phyloP scores from a whole-genome alignment of 2,888 invertebrate genomes.

The Idaea aversata region DNA sequence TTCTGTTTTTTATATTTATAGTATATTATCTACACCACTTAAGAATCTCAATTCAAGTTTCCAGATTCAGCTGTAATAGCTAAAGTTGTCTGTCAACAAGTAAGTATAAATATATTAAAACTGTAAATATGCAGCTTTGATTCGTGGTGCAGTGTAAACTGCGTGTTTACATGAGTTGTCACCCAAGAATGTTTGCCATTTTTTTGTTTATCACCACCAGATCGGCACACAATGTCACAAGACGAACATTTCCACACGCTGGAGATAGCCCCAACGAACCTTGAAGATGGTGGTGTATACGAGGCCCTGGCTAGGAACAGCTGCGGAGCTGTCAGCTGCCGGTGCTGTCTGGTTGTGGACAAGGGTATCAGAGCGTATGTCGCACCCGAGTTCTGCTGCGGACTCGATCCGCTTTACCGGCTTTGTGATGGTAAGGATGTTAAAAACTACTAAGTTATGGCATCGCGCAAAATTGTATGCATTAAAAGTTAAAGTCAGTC shows the following conservation, averaged over 20 bases:
- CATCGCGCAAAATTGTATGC: too few relatives aligned
- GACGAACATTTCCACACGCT: constrained; percentile 92
- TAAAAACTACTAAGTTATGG: not conserved
- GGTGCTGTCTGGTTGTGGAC: constrained; percentile 88
- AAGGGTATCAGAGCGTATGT: constrained; percentile 91
- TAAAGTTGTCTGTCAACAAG: too few relatives aligned
- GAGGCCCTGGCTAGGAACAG: constrained; percentile 88
- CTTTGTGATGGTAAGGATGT: constrained; percentile 77
- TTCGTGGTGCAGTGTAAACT: too few relatives aligned
- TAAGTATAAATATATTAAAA: too few relatives aligned
- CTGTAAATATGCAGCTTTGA: too few relatives aligned
- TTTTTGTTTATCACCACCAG: constrained; percentile 43
- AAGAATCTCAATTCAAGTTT: too few relatives aligned
- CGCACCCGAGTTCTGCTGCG: constrained; percentile 87
- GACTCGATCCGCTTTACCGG: constrained; percentile 83
- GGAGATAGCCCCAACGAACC: constrained; percentile 87
- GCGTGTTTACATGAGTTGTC: not conserved
- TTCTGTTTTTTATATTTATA: too few relatives aligned
- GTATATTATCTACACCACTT: too few relatives aligned
- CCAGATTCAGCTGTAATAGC: too few relatives aligned
- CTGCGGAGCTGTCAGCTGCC: constrained; percentile 90
- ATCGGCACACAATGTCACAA: constrained; percentile 80
- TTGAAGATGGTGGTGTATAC: constrained; percentile 91
- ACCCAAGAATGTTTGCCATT: too few relatives aligned
- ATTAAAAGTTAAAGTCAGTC: too few relatives aligned